Evolutionary conservation across 1,140 invertebrate species (phyloP).

Genomic region (Cydia splendana): DNA sequence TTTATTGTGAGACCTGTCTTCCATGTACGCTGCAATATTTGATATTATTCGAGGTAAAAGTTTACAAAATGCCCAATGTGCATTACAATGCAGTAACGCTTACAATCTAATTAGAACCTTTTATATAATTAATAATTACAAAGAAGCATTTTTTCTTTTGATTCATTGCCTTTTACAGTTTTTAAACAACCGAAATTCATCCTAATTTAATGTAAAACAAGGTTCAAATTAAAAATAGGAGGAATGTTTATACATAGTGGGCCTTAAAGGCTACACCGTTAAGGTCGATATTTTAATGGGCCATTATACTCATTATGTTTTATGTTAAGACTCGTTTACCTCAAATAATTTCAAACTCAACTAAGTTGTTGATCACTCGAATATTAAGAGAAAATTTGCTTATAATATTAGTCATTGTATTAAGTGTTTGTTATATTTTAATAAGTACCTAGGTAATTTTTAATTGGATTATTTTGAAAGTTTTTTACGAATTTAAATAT

Average conservation of each 20-base stretch:
- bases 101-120: too few species aligned
- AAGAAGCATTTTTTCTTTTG: too few species aligned
- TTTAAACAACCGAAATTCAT: too few species aligned
- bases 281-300: background rate
- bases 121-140: too few species aligned
- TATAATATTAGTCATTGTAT: slow-evolving; percentile 16
- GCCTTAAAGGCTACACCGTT: background rate
- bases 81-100: too few species aligned
- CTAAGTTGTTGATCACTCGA: background rate
- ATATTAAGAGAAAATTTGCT: slow-evolving; percentile 1
- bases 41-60: background rate
- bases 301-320: too few species aligned
- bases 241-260: too few species aligned
- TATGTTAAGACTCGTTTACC: background rate
- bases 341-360: background rate
- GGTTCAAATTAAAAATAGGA: too few species aligned
- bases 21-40: background rate
- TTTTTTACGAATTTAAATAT: background rate
- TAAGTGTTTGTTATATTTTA: slow-evolving; percentile 18
- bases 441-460: slow-evolving; percentile 2
- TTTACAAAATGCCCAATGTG: too few species aligned
- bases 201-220: too few species aligned
- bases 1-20: slow-evolving; percentile 1
- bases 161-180: too few species aligned
- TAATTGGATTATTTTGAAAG: background rate